Evolutionary conservation across 2,797 vertebrate species (phyloP).

Genomic region (Sciurus carolinensis): DNA sequence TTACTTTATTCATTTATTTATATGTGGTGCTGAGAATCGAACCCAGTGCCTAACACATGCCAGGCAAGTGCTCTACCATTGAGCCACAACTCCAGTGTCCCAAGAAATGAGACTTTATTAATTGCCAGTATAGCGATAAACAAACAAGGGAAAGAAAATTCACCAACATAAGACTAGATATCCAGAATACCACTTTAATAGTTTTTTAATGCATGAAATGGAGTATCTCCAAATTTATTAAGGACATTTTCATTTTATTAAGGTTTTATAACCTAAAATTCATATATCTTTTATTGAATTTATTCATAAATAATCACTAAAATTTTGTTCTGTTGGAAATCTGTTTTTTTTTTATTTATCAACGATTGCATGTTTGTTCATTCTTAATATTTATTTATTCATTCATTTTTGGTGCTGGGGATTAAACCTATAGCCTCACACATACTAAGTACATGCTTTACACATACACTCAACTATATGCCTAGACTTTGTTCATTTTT

Average conservation of each 20-base stretch:
- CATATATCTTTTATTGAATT: conserved; percentile 25
- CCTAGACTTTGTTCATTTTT: neutral
- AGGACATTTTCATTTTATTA: conserved; percentile 44
- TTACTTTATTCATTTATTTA: too few species aligned
- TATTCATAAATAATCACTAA: neutral
- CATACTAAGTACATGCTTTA: too few species aligned
- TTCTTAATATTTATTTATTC: neutral
- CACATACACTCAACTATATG: neutral
- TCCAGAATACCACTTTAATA: neutral
- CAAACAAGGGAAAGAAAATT: neutral
- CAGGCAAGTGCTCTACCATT: too few species aligned
- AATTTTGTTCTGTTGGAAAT: conserved; percentile 27
- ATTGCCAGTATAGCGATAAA: neutral
- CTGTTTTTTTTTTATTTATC: neutral
- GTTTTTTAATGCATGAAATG: neutral
- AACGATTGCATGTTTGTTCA: neutral
- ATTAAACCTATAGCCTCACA: neutral
- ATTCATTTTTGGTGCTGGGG: neutral
- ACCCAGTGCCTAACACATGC: too few species aligned
- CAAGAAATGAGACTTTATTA: conserved; percentile 1
- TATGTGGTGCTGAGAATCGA: too few species aligned
- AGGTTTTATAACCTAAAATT: conserved; percentile 51
- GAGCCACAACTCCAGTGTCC: too few species aligned
- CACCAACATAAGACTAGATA: conserved; percentile 8
- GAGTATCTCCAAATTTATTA: conserved; percentile 15